Conservation (phyloP, 2,113 vertebrate species). For the Smithornis capensis region DNA sequence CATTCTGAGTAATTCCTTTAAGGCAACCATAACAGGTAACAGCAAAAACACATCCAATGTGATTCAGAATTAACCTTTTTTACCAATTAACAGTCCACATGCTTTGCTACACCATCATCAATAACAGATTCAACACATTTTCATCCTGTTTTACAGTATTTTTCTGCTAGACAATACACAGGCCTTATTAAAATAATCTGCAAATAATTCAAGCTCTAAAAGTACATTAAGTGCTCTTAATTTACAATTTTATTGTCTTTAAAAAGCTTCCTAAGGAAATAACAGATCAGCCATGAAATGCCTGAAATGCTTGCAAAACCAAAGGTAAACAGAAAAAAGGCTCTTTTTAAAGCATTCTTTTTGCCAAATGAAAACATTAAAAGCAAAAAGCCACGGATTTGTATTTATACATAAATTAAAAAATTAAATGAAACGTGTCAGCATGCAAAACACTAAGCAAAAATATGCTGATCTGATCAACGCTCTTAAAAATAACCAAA, state of each 20-base stretch:
- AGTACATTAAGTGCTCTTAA: neutral
- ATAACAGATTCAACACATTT: neutral
- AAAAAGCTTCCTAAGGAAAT: neutral
- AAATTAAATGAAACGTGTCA: constrained; percentile 9
- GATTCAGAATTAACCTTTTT: neutral
- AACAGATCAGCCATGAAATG: neutral
- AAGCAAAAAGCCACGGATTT: constrained; percentile 9
- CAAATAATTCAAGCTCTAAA: neutral
- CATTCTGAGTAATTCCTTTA: no score
- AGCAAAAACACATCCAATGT: neutral
- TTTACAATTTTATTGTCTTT: neutral
- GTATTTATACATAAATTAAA: constrained; percentile 25
- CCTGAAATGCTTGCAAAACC: neutral
- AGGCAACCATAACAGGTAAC: neutral
- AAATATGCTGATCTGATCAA: neutral
- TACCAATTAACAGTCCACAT: neutral
- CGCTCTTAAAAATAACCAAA: neutral
- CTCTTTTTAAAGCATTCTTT: neutral
- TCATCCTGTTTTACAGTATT: neutral
- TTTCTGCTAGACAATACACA: neutral
- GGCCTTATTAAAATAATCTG: neutral
- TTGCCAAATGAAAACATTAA: constrained; percentile 16
- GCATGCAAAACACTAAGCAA: constrained; percentile 58
- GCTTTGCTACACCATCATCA: neutral
- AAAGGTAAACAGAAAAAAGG: neutral